phyloP scores from a whole-genome alignment of 1,140 invertebrate species.

The roundworm (Caenorhabditis elegans) region DNA sequence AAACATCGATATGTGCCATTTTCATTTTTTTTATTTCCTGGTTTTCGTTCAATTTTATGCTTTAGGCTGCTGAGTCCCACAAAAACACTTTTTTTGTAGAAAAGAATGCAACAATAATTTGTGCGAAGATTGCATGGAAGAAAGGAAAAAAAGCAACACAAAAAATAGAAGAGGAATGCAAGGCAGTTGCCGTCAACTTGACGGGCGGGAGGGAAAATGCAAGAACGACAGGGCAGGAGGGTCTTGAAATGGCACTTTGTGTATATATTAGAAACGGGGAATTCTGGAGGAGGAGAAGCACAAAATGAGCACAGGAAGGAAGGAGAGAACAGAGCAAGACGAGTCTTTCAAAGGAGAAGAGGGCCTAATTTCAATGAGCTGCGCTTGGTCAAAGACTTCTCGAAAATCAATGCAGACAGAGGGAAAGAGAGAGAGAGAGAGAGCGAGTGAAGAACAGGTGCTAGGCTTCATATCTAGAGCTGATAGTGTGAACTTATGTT shows the following conservation, averaged over 20 bases:
- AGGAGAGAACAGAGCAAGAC: background rate
- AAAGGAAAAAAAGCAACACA: background rate
- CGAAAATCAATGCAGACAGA: background rate
- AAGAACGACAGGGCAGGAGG: conserved; percentile 17
- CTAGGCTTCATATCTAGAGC: no score
- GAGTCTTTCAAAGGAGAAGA: conserved; percentile 1
- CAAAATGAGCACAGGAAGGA: background rate
- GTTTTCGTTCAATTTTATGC: background rate
- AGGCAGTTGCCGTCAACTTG: conserved; percentile 4
- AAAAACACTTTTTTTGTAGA: background rate
- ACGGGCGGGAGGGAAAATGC: background rate
- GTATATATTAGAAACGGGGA: conserved; percentile 9
- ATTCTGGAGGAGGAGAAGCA: background rate
- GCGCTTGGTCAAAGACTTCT: background rate
- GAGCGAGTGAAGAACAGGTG: background rate
- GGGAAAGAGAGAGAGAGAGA: background rate
- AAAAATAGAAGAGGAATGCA: background rate
- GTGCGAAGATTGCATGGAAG: background rate
- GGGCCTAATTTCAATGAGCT: conserved; percentile 16
- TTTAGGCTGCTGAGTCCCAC: background rate
- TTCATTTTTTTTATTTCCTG: conserved; percentile 8
- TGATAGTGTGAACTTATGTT: no score
- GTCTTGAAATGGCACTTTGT: conserved; percentile 31
- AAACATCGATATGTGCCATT: background rate
- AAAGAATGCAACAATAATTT: background rate